phyloP scores from a whole-genome alignment of 1,140 invertebrate species.

The Nylanderia fulva region DNA sequence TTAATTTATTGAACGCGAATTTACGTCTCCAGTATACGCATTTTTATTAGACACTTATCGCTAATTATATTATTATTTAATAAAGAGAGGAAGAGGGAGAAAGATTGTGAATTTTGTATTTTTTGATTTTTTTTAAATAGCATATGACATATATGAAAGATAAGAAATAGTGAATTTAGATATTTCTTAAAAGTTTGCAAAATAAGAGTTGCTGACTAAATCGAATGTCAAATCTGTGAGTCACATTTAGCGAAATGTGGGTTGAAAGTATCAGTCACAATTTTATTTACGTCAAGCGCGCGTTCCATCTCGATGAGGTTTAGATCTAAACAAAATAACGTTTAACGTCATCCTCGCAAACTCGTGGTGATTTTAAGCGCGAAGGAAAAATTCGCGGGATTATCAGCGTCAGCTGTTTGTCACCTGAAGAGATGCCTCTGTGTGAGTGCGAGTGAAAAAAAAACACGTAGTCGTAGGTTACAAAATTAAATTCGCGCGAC shows the following conservation, averaged over 20 bases:
- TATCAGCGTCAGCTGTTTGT: conserved; percentile 22
- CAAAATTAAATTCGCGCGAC: conserved; percentile 11
- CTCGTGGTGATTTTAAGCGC: neutral
- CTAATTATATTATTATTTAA: neutral
- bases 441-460: neutral
- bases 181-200: neutral
- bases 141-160: neutral
- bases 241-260: conserved; percentile 32
- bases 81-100: neutral
- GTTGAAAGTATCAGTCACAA: conserved; percentile 17
- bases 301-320: conserved; percentile 7
- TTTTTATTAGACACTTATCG: conserved; percentile 14
- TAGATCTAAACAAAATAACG: neutral
- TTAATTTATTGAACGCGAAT: neutral
- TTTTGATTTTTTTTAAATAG: neutral
- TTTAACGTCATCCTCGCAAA: neutral
- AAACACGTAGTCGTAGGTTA: neutral
- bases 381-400: neutral
- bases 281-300: conserved; percentile 24
- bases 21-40: too few species aligned
- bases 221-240: conserved; percentile 36
- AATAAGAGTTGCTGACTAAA: conserved; percentile 15
- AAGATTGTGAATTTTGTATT: neutral
- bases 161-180: neutral
- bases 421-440: too few species aligned